Evolutionary conservation across 2,113 vertebrate species (phyloP).

Genomic region (Oncorhynchus keta): DNA sequence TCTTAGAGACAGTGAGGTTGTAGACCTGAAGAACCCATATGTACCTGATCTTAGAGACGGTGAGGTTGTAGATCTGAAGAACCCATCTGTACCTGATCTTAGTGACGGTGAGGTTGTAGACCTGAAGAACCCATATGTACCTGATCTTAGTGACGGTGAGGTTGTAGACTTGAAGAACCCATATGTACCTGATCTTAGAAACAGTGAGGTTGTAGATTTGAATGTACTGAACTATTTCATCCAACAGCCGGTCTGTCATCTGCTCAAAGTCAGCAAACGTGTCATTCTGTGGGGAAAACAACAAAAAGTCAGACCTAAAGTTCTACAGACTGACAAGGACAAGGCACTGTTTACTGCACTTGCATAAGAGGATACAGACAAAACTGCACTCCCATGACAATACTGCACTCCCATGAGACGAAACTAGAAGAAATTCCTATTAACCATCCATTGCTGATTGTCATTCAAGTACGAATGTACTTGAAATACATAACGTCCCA

Average conservation of each 20-base stretch:
- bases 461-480: too few species aligned
- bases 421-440: neutral
- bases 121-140: neutral
- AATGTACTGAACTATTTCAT: conserved; percentile 98
- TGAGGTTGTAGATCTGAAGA: too few species aligned
- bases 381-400: too few species aligned
- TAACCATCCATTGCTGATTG: too few species aligned
- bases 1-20: too few species aligned
- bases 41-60: too few species aligned
- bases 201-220: conserved; percentile 96
- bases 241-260: conserved; percentile 96
- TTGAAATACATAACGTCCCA: too few species aligned
- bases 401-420: neutral
- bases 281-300: conserved; percentile 83
- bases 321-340: neutral
- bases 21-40: too few species aligned
- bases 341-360: neutral
- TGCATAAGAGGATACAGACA: too few species aligned
- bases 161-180: too few species aligned
- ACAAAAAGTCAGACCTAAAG: neutral
- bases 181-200: conserved; percentile 93
- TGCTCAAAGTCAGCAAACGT: conserved; percentile 99
- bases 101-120: conserved; percentile 26
- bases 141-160: too few species aligned
- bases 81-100: too few species aligned